Evolutionary conservation across 2,113 vertebrate genomes (phyloP).

Genomic region (Sus scrofa): DNA sequence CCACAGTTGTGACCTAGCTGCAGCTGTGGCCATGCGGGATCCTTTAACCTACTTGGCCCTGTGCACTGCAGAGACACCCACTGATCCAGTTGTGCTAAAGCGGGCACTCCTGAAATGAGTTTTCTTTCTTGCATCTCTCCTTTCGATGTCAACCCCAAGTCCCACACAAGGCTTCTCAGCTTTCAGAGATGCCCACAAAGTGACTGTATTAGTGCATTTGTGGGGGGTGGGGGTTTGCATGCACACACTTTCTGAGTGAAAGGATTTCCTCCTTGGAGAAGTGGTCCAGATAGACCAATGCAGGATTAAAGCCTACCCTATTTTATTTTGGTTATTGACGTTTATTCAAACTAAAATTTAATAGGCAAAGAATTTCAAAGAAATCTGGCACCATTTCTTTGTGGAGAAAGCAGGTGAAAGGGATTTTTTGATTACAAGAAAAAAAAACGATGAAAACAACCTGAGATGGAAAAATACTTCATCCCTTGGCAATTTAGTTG

Average conservation of each 20-base stretch:
- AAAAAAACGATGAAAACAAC: conserved; percentile 8
- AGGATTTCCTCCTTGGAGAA: background rate
- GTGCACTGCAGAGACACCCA: too few relatives aligned
- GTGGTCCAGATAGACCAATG: background rate
- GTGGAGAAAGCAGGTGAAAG: background rate
- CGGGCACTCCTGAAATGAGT: background rate
- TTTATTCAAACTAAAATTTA: conserved; percentile 60
- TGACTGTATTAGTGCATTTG: background rate
- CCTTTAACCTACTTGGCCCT: too few relatives aligned
- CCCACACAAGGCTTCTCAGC: background rate
- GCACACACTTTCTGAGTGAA: background rate
- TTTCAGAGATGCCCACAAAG: background rate
- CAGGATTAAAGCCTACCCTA: background rate
- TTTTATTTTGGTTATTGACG: conserved; percentile 16
- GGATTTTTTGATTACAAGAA: background rate
- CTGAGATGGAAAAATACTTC: background rate
- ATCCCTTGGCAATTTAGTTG: background rate
- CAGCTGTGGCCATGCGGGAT: too few relatives aligned
- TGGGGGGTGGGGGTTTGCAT: fast-evolving
- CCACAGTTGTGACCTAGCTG: too few relatives aligned
- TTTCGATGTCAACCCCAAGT: background rate
- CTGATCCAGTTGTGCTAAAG: too few relatives aligned
- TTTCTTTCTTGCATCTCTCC: background rate
- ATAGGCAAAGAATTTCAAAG: background rate
- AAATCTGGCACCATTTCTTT: background rate